Conservation (phyloP, 1,140 invertebrate genomes). For the Eriosoma lanigerum region DNA sequence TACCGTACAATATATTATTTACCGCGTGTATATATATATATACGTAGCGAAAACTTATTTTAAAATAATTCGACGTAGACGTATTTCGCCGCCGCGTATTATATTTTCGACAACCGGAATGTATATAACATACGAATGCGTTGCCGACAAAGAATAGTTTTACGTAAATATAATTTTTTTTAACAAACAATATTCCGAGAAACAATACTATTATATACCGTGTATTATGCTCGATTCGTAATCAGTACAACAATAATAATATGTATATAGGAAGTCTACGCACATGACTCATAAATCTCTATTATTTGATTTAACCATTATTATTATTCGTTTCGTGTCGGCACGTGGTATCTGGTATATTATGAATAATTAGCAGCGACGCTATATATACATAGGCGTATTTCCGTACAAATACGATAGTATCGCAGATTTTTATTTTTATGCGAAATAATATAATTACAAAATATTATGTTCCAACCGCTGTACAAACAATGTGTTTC, state of each 20-base stretch:
- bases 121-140: not conserved
- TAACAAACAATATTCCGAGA: no score
- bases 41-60: no score
- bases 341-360: not conserved
- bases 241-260: not conserved
- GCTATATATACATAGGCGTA: not conserved
- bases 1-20: no score
- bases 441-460: not conserved
- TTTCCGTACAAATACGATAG: conserved; percentile 37
- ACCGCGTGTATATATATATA: no score
- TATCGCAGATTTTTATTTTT: not conserved
- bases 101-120: not conserved
- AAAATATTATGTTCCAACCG: not conserved
- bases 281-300: not conserved
- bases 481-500: no score
- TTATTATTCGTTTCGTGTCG: not conserved
- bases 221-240: no score
- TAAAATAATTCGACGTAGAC: not conserved
- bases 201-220: no score
- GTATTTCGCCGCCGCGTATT: not conserved
- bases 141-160: conserved; percentile 2
- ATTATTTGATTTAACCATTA: not conserved
- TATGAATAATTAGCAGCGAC: not conserved
- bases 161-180: not conserved
- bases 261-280: not conserved